phyloP scores from a whole-genome alignment of 2,797 vertebrate genomes.

The Dicrostonyx torquatus region DNA sequence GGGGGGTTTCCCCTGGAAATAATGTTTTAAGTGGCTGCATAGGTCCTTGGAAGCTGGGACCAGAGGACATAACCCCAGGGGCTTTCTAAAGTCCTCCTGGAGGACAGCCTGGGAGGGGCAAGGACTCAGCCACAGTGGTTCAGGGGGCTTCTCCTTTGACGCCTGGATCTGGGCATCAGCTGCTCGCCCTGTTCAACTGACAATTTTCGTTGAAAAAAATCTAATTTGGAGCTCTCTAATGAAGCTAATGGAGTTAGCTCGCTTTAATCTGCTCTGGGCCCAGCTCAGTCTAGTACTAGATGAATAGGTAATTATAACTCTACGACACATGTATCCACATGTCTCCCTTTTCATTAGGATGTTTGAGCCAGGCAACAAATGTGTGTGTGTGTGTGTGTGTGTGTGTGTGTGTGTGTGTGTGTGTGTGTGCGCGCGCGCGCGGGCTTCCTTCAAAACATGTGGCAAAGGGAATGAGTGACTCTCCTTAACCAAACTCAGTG shows the following conservation, averaged over 20 bases:
- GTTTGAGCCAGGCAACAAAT: slow-evolving; percentile 67
- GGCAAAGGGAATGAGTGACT: slow-evolving; percentile 38
- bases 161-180: slow-evolving; percentile 54
- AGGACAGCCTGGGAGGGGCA: not conserved
- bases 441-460: not conserved
- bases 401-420: not conserved
- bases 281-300: slow-evolving; percentile 76
- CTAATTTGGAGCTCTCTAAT: slow-evolving; percentile 81
- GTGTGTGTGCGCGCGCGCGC: not conserved
- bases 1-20: not conserved
- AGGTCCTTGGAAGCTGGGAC: not conserved
- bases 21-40: not conserved
- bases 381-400: not conserved
- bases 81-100: not conserved
- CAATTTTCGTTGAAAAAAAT: slow-evolving; percentile 80
- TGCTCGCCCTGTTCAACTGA: slow-evolving; percentile 66
- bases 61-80: not conserved
- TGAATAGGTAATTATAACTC: slow-evolving; percentile 81
- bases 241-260: slow-evolving; percentile 77
- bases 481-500: not conserved
- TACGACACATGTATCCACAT: slow-evolving; percentile 64
- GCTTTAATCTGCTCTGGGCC: slow-evolving; percentile 82
- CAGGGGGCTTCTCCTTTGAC: slow-evolving; percentile 33
- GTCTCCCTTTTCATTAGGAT: slow-evolving; percentile 71
- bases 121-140: not conserved